Conservation (phyloP, 2,797 vertebrate genomes). For the Cryptoprocta ferox region DNA sequence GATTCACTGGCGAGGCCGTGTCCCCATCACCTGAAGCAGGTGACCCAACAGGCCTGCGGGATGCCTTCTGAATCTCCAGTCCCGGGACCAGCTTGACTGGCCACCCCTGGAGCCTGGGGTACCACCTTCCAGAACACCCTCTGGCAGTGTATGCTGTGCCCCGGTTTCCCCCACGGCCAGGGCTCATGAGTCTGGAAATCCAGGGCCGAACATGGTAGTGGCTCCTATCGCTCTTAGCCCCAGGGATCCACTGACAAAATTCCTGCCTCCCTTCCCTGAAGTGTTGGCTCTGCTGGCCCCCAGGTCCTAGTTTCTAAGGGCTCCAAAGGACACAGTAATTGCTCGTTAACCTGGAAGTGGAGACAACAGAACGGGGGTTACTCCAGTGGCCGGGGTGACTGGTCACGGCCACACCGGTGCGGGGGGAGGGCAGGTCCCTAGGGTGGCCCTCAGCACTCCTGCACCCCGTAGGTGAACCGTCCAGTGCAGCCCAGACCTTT, state of each 20-base stretch:
- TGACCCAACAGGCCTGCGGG: accelerated
- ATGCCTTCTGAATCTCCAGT: neutral
- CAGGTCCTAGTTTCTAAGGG: neutral
- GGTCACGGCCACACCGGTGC: neutral
- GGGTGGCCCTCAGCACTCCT: neutral
- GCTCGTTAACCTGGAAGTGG: neutral
- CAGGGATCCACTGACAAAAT: neutral
- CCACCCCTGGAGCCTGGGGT: neutral
- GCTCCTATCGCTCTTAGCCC: neutral
- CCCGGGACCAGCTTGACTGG: neutral
- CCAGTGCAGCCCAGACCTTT: neutral
- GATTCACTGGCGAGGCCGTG: too few relatives aligned
- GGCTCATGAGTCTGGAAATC: neutral
- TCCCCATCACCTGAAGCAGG: neutral
- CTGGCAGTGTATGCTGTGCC: accelerated
- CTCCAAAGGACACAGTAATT: neutral
- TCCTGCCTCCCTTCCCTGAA: neutral
- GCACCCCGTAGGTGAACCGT: neutral
- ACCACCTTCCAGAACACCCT: neutral
- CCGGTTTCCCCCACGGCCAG: neutral
- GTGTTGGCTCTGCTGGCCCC: neutral
- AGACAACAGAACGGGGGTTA: too few relatives aligned
- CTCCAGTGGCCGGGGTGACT: neutral
- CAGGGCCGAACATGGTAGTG: too few relatives aligned
- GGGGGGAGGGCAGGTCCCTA: neutral